phyloP scores from a whole-genome alignment of 1,140 invertebrate genomes.

The Drosophila novamexicana region DNA sequence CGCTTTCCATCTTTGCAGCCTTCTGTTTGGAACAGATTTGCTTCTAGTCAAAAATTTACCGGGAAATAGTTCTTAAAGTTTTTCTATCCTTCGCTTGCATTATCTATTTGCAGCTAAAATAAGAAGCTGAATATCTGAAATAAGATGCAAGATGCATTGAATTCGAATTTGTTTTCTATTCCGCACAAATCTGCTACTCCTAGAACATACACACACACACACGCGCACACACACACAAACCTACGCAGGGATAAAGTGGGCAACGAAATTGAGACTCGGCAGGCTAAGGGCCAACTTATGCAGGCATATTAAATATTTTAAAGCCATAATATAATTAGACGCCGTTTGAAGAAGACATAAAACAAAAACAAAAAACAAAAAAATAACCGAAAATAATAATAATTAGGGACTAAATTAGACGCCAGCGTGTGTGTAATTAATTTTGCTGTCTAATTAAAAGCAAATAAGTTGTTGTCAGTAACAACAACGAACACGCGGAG shows the following conservation, averaged over 20 bases:
- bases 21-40: too few relatives aligned
- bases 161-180: too few relatives aligned
- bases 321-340: slow-evolving; percentile 44
- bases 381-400: not conserved
- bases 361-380: not conserved
- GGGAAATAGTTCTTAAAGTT: too few relatives aligned
- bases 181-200: too few relatives aligned
- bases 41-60: too few relatives aligned
- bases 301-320: slow-evolving; percentile 36
- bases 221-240: not conserved
- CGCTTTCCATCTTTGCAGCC: too few relatives aligned
- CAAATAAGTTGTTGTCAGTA: slow-evolving; percentile 49
- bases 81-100: too few relatives aligned
- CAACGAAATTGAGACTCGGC: slow-evolving; percentile 6
- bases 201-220: not conserved
- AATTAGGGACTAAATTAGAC: slow-evolving; percentile 3
- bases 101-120: too few relatives aligned
- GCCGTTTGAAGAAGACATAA: slow-evolving; percentile 23
- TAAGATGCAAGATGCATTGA: too few relatives aligned
- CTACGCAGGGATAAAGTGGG: not conserved
- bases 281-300: slow-evolving; percentile 13
- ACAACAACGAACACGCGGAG: slow-evolving; percentile 16
- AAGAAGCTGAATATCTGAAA: too few relatives aligned
- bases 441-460: slow-evolving; percentile 62
- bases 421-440: slow-evolving; percentile 44